phyloP scores from a whole-genome alignment of 1,140 invertebrate species.

The Drosophila albomicans region DNA sequence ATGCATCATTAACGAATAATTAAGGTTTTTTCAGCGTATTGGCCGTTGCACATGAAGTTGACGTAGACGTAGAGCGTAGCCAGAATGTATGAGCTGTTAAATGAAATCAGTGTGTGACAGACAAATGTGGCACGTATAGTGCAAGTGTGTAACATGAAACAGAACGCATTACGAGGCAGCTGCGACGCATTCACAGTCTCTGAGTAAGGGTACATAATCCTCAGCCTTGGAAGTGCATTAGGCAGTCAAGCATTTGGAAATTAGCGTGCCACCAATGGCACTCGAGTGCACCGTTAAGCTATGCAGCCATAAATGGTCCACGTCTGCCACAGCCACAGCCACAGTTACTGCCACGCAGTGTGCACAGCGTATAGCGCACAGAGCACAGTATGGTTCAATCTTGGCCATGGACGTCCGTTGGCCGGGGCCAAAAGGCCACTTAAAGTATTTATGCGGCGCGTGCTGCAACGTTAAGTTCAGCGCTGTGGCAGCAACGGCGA shows the following conservation, averaged over 20 bases:
- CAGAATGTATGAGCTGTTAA: conserved; percentile 39
- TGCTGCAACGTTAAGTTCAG: conserved; percentile 71
- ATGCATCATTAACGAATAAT: conserved; percentile 79
- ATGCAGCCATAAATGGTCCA: conserved; percentile 49
- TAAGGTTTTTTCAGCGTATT: conserved; percentile 54
- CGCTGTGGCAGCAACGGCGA: conserved; percentile 34
- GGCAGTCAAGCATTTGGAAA: conserved; percentile 56
- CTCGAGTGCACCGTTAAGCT: conserved; percentile 59
- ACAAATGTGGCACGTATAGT: conserved; percentile 31
- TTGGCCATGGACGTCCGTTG: conserved; percentile 21
- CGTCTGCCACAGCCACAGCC: conserved; percentile 4
- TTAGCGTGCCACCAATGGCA: conserved; percentile 63
- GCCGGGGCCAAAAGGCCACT: conserved; percentile 53
- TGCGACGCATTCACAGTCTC: conserved; percentile 1
- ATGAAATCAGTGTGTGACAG: conserved; percentile 48
- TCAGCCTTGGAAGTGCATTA: conserved; percentile 41
- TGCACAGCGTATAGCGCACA: conserved; percentile 4
- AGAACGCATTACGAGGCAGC: neutral
- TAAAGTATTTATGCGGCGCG: conserved; percentile 64
- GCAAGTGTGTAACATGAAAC: conserved; percentile 20
- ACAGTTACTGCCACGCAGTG: neutral
- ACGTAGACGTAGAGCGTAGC: conserved; percentile 7
- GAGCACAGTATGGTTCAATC: neutral
- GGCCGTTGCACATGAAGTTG: conserved; percentile 22
- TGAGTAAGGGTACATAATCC: conserved; percentile 58